Evolutionary conservation across 2,888 invertebrate species (phyloP).

Genomic region (Xiphydria camelus): DNA sequence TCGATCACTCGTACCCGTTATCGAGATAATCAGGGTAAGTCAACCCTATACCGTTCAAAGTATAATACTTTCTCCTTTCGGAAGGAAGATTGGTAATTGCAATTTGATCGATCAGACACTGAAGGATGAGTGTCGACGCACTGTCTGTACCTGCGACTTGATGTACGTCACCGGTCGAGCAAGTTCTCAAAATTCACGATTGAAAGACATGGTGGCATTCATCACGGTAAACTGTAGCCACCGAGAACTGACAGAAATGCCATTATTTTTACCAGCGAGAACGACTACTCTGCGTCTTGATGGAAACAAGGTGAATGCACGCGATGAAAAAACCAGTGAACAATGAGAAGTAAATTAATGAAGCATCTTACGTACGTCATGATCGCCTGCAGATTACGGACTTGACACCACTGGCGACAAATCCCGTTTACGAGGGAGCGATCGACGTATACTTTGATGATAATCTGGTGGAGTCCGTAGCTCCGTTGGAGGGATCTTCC

Average conservation of each 20-base stretch:
- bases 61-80: slow-evolving; percentile 5
- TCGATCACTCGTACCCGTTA: slow-evolving; percentile 67
- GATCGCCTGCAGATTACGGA: slow-evolving; percentile 63
- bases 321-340: slow-evolving; percentile 16
- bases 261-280: slow-evolving; percentile 65
- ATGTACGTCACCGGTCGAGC: slow-evolving; percentile 65
- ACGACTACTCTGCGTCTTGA: slow-evolving; percentile 69
- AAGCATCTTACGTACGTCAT: slow-evolving; percentile 1
- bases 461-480: slow-evolving; percentile 70
- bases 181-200: slow-evolving; percentile 45
- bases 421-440: slow-evolving; percentile 69
- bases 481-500: slow-evolving; percentile 73
- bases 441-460: slow-evolving; percentile 77
- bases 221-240: slow-evolving; percentile 71
- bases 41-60: slow-evolving; percentile 21
- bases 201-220: slow-evolving; percentile 63
- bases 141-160: slow-evolving; percentile 65
- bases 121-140: slow-evolving; percentile 64
- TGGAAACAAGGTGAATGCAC: slow-evolving; percentile 66
- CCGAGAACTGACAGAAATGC: slow-evolving; percentile 63
- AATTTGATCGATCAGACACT: no score
- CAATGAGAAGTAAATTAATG: not conserved
- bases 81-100: slow-evolving; percentile 20
- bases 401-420: slow-evolving; percentile 66
- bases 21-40: slow-evolving; percentile 68